Base-by-base conservation (phyloP, 30 jellyfish, hydroid and myxozoan genomes). In the Cassiopea xamachana region DNA sequence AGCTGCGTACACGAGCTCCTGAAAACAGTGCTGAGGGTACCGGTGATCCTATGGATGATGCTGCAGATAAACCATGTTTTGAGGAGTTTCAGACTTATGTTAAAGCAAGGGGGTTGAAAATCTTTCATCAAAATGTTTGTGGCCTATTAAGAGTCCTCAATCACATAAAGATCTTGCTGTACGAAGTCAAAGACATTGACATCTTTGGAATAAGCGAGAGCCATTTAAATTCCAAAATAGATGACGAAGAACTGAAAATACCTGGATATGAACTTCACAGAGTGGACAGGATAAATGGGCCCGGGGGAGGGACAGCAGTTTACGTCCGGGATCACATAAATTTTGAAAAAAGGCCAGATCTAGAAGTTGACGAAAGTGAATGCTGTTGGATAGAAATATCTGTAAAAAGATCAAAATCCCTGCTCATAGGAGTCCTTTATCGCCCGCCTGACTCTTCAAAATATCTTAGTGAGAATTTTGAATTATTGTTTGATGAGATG, bases 381-480 rank as follows among this genome's bases (percentile, higher is more conserved):
- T 79, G 85, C 19, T 58, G 79, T 59, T 79, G 88, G 88, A 59
- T 79, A 58, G 88, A 79, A 79, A 46, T 79, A 79, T 19, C 19
- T 47, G 9, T 58, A n/a, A 59, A 7, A 43, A 47, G 48, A 79
- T 47, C 39, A 43, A 79, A 51, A 79, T 13, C 88, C 9, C 80
- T 79, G 55, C 62, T 79, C 9, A 6, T 79, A n/a, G 88, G 81
- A 79, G 80, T 79, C 43, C 79, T 79, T 14, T 79, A 79, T 50
- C 77, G 8, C 64, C 64, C 64, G 8, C 91, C 92, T 7, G 92
- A 84, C 44, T 51, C 74, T 60, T 84, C 92, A 84, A 73, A 58
- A 17, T 70, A 84, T 49, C 7, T 84, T 2, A 48, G 73, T 62
- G 78, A 58, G 7, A 48, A 72, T n/a, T 49, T 75, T 69, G 78